Base-by-base conservation (phyloP, 2,888 invertebrate genomes). In the Cremastobaeus sp. region DNA sequence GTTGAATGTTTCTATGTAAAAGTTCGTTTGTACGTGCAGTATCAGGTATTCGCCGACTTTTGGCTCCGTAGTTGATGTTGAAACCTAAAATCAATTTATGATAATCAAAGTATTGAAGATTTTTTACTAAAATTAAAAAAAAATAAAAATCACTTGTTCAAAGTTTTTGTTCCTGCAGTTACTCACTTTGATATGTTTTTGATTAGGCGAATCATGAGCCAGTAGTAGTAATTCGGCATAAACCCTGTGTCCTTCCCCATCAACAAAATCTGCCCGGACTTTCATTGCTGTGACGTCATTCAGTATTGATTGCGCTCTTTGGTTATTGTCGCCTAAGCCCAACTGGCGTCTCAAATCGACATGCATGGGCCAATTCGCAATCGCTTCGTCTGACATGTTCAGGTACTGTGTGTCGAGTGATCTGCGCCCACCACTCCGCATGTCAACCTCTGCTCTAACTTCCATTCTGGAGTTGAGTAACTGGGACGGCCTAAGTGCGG, bases 1-100 rank as follows among this genome's bases (percentile, higher is more conserved):
- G 85, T 95, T 95, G 88, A 98, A 96, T 34, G 92, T 90, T 72
- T 97, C 95, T 84, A 97, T 92, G 89, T 92, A 95, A 87, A 94
- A 96, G 88, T 97, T 98, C 65, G 95, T 94, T 79, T 96, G 92
- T 17, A 98, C 95, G 85, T 98, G 98, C 86, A 98, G 95, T 64
- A 98, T 93, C 82, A 98, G 94, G 86, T 97, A 98, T 86, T 97
- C 96, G 21, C 97, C 97, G 11, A 98, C 96, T 89, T 90, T 91
- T 0, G 96, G 94, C 54, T 92, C 89, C 8, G 91, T 91, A 0
- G 97, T 97, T 73, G 95, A 95, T 0, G 97, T 97, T 3, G 92
- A 90, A 14, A 97, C 92, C 76, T 76, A 5, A 3, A n/a, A n/a
- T n/a, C n/a, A n/a, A n/a, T n/a, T n/a, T n/a, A n/a, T n/a, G n/a